phyloP scores from a whole-genome alignment of 1,140 invertebrate genomes.

The Holcopasites calliopsidis region DNA sequence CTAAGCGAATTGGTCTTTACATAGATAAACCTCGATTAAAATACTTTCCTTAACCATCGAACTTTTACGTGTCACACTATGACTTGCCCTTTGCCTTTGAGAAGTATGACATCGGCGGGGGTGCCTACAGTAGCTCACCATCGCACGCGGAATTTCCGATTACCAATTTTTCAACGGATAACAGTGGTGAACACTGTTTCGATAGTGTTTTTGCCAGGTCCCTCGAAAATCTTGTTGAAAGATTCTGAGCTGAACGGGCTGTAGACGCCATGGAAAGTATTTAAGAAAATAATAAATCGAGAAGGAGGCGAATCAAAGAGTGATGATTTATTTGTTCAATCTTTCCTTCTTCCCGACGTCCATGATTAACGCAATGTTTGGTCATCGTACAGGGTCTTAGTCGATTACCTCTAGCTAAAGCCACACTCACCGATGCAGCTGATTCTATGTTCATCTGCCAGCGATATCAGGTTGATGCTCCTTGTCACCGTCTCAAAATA shows the following conservation, averaged over 20 bases:
- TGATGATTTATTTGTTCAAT: background rate
- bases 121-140: constrained; percentile 62
- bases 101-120: constrained; percentile 58
- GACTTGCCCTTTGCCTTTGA: constrained; percentile 73
- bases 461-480: constrained; percentile 65
- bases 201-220: constrained; percentile 73
- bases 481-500: constrained; percentile 66
- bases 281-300: background rate
- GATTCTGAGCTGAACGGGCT: no score
- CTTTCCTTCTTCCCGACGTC: no score
- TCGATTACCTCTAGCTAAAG: background rate
- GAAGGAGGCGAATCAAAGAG: background rate
- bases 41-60: no score
- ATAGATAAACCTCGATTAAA: no score
- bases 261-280: background rate
- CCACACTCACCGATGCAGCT: background rate
- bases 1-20: no score
- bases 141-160: constrained; percentile 72
- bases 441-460: background rate
- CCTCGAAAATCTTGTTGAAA: constrained; percentile 67
- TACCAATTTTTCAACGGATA: constrained; percentile 73
- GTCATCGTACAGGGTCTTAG: no score
- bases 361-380: background rate
- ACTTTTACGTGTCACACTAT: no score
- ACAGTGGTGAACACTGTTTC: constrained; percentile 72